Evolutionary conservation across 1,140 invertebrate genomes (phyloP), one percentile per base, ranked within the genome.

Genomic region (roundworm (Caenorhabditis elegans)): DNA sequence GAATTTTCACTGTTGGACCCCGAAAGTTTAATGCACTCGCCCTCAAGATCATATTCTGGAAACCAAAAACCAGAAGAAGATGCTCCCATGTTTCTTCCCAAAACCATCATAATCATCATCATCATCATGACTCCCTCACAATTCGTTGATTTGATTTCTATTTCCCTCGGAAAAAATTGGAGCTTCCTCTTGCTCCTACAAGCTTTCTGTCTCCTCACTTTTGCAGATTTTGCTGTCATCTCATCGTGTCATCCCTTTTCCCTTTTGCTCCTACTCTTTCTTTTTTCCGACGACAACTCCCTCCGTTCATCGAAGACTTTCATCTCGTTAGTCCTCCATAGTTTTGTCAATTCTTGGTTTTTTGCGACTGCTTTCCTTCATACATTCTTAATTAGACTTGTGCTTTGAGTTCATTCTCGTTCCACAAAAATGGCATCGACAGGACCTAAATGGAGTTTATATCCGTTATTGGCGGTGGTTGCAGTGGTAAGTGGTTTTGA

Each of bases 401-500:
- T 70, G 34, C 34, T 39, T 39, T 70, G 60, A 70, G 60, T 70
- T 70, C 60, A 55, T 43, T 43, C 39, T 43, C 60, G 26, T 43
- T 43, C 39, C 15, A 15, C 39, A 60, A 60, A 22, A 60, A 70
- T 70, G 60, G 76, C 43, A 77, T 77, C 43, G 43, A 49, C 46
- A 28, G 76, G 76, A 48, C 48, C 76, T 26, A 48, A 34, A 77
- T 49, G 76, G 76, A 36, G 76, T 48, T 36, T 77, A 28, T 82
- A 82, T 47, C 80, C 80, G 4, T n/a, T 82, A 17, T 39, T 82
- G 22, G 80, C 80, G 8, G 75, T 82, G 19, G 49, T 82, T 4
- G 65, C 80, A 1, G 48, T 82, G 26, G 80, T 82, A 22, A 82
- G 70, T 53, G n/a, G n/a, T n/a, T n/a, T n/a, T n/a, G n/a, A n/a